These are phyloP conservation scores for Apamea sordens DNA, from an alignment of 2,888 invertebrate genomes.

Conservation along the genomic window DNA sequence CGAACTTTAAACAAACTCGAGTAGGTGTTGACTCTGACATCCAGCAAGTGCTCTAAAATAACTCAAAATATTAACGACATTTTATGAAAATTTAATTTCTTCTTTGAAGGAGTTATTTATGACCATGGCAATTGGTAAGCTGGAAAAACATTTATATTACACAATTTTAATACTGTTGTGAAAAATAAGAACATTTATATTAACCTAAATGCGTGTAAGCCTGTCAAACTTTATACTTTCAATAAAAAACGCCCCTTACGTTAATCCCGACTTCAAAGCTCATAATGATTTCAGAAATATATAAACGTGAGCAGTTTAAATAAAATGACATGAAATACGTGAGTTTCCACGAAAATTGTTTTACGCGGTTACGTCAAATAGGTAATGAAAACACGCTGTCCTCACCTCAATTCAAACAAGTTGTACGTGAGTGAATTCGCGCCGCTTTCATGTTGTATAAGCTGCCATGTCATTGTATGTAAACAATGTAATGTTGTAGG, in stretches of 20 bases:
- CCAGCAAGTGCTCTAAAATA: slow-evolving; percentile 58
- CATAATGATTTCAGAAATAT: slow-evolving; percentile 36
- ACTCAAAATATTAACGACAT: slow-evolving; percentile 52
- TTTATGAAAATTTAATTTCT: slow-evolving; percentile 54
- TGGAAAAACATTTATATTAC: slow-evolving; percentile 20
- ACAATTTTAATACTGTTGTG: slow-evolving; percentile 15
- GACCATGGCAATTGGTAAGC: slow-evolving; percentile 16
- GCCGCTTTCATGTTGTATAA: slow-evolving; percentile 52
- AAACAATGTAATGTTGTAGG: slow-evolving; percentile 61
- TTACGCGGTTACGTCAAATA: slow-evolving; percentile 42
- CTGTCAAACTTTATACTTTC: slow-evolving; percentile 24
- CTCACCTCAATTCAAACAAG: slow-evolving; percentile 55
- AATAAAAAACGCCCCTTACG: slow-evolving; percentile 32
- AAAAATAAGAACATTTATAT: slow-evolving; percentile 45
- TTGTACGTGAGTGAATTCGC: slow-evolving; percentile 42
- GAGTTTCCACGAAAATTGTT: slow-evolving; percentile 47
- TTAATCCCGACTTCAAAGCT: slow-evolving; percentile 44
- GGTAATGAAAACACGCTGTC: slow-evolving; percentile 41
- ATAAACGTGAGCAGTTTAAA: slow-evolving; percentile 24
- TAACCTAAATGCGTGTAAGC: slow-evolving; percentile 2
- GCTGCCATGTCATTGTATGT: slow-evolving; percentile 51
- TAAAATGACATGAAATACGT: slow-evolving; percentile 24
- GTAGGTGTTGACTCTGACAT: slow-evolving; percentile 69
- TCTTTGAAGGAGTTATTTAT: slow-evolving; percentile 50
- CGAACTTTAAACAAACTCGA: slow-evolving; percentile 64